phyloP scores from a whole-genome alignment of 2,888 invertebrate genomes.

The Strigamia transsilvanica region DNA sequence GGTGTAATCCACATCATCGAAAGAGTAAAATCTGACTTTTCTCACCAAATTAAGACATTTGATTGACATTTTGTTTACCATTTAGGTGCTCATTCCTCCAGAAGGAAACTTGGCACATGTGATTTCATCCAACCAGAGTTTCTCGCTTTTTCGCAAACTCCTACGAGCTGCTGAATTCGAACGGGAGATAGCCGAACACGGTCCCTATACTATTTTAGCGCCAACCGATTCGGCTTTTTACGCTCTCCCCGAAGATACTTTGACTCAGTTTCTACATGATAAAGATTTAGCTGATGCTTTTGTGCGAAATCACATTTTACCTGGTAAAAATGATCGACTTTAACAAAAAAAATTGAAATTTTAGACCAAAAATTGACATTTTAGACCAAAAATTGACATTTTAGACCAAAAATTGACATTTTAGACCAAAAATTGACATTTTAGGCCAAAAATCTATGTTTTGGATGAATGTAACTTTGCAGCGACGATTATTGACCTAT shows the following conservation, averaged over 20 bases:
- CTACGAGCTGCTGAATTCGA: slow-evolving; percentile 68
- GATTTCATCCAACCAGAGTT: slow-evolving; percentile 61
- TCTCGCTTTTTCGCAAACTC: slow-evolving; percentile 64
- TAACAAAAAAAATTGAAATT: too few relatives aligned
- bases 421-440: too few relatives aligned
- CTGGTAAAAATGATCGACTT: slow-evolving; percentile 62
- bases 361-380: too few relatives aligned
- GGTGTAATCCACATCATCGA: slow-evolving; percentile 74
- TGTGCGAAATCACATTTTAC: slow-evolving; percentile 68
- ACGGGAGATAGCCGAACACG: slow-evolving; percentile 65
- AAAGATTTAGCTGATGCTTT: slow-evolving; percentile 66
- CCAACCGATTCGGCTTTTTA: slow-evolving; percentile 70
- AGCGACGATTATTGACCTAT: too few relatives aligned
- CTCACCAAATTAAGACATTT: neutral
- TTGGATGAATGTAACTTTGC: too few relatives aligned
- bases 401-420: too few relatives aligned
- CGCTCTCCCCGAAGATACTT: slow-evolving; percentile 66
- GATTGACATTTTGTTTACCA: neutral
- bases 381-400: too few relatives aligned
- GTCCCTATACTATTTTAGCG: slow-evolving; percentile 70
- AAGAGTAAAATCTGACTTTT: slow-evolving; percentile 63
- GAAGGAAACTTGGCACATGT: slow-evolving; percentile 67
- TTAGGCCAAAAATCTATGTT: too few relatives aligned
- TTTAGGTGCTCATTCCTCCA: slow-evolving; percentile 65
- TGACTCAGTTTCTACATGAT: slow-evolving; percentile 66